phyloP scores from a whole-genome alignment of 2,113 vertebrate genomes.

The Etheostoma cragini region DNA sequence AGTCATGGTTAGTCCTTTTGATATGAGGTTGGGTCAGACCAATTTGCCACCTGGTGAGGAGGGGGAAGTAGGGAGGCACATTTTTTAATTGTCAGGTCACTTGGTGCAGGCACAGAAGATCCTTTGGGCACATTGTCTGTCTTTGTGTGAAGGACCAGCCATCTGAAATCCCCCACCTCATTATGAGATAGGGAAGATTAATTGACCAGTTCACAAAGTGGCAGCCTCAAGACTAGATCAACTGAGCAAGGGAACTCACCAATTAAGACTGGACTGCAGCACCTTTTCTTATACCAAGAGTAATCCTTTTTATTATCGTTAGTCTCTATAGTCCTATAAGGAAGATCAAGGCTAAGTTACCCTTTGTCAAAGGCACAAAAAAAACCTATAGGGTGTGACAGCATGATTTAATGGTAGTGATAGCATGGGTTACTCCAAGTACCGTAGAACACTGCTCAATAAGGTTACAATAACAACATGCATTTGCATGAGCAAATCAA shows the following conservation, averaged over 20 bases:
- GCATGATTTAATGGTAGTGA: slow-evolving; percentile 55
- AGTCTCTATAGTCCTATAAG: slow-evolving; percentile 68
- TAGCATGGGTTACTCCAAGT: slow-evolving; percentile 39
- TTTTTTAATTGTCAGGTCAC: slow-evolving; percentile 88
- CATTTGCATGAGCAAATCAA: slow-evolving; percentile 24
- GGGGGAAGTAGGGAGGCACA: slow-evolving; percentile 73
- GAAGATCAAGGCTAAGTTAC: slow-evolving; percentile 72
- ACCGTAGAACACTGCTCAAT: slow-evolving; percentile 14
- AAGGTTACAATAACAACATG: slow-evolving; percentile 39
- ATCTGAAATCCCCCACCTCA: slow-evolving; percentile 85
- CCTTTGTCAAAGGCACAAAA: slow-evolving; percentile 71
- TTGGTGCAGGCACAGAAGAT: slow-evolving; percentile 79
- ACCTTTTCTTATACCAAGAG: slow-evolving; percentile 76
- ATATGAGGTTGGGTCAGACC: slow-evolving; percentile 82
- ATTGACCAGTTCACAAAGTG: slow-evolving; percentile 87
- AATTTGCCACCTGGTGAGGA: slow-evolving; percentile 87
- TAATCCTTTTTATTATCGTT: slow-evolving; percentile 82
- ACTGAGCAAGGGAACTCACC: slow-evolving; percentile 81
- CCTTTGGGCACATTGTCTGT: slow-evolving; percentile 83
- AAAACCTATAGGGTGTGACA: slow-evolving; percentile 52
- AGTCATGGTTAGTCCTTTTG: slow-evolving; percentile 83
- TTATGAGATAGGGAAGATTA: slow-evolving; percentile 86
- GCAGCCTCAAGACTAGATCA: slow-evolving; percentile 84
- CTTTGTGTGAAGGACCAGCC: slow-evolving; percentile 79
- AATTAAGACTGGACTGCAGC: slow-evolving; percentile 83